phyloP scores from a whole-genome alignment of 2,113 vertebrate species.

The Aptenodytes forsteri region DNA sequence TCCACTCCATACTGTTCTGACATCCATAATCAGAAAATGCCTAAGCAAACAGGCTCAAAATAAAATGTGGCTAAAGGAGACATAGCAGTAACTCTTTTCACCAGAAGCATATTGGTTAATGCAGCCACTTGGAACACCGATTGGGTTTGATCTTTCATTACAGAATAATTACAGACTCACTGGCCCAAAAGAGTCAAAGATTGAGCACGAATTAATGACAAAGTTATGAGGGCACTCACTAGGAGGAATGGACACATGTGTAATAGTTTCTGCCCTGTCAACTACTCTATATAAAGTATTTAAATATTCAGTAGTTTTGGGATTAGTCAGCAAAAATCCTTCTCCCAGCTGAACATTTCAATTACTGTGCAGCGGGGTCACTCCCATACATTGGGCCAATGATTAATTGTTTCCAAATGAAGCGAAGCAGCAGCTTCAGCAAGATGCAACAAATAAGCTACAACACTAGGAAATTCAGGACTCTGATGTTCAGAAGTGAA shows the following conservation, averaged over 20 bases:
- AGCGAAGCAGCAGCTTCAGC: background rate
- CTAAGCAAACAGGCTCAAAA: background rate
- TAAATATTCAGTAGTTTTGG: constrained; percentile 6
- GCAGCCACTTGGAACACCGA: background rate
- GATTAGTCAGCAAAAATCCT: constrained; percentile 20
- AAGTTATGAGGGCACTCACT: background rate
- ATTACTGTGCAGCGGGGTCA: background rate
- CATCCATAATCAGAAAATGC: background rate
- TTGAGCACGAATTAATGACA: background rate
- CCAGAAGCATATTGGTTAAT: background rate
- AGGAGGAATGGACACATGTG: background rate
- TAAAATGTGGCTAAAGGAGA: background rate
- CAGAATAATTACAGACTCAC: background rate
- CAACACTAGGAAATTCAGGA: background rate
- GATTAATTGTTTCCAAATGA: background rate
- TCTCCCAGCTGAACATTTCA: background rate
- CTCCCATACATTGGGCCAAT: background rate
- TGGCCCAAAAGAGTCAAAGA: background rate
- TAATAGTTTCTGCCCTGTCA: background rate
- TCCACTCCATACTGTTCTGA: background rate
- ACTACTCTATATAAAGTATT: background rate
- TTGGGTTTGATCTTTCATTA: background rate
- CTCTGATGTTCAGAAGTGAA: background rate
- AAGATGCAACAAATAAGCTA: background rate
- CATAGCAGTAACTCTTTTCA: background rate